Conservation (phyloP, 2,888 invertebrate species). For the Scotopteryx bipunctaria region DNA sequence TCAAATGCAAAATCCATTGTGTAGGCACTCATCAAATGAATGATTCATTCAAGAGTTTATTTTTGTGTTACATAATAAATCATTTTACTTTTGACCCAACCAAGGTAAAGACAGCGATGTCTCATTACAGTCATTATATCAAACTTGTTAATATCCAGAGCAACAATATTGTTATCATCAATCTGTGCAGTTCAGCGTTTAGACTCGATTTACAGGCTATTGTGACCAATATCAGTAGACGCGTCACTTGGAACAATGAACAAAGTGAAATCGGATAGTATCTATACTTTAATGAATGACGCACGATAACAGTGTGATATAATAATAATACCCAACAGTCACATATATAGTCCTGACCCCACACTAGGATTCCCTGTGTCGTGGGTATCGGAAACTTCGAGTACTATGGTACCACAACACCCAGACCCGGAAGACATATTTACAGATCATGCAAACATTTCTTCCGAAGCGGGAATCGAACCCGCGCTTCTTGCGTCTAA, state of each 20-base stretch:
- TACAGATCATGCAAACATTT: too few relatives aligned
- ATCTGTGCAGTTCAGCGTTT: too few relatives aligned
- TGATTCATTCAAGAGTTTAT: conserved; percentile 18
- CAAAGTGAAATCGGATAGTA: conserved; percentile 40
- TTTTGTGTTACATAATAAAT: conserved; percentile 18
- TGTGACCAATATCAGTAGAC: neutral
- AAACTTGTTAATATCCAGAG: neutral
- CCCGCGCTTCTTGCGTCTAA: too few relatives aligned
- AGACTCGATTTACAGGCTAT: neutral
- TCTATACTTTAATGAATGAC: too few relatives aligned
- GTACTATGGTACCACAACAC: too few relatives aligned
- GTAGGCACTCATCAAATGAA: conserved; percentile 14
- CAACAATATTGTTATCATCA: neutral
- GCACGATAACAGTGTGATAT: conserved; percentile 26
- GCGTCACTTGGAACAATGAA: conserved; percentile 7
- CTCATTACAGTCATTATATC: neutral
- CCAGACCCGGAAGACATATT: too few relatives aligned
- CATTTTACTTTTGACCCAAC: conserved; percentile 6
- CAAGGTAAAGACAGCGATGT: neutral
- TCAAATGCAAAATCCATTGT: conserved; percentile 19
- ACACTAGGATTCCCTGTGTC: too few relatives aligned
- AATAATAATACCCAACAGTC: too few relatives aligned
- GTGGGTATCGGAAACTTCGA: too few relatives aligned
- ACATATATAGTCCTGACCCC: too few relatives aligned
- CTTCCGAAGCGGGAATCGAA: too few relatives aligned